These are phyloP conservation scores for Aphrophora alni DNA, from an alignment of 2,888 invertebrate species.

Conservation along the genomic window DNA sequence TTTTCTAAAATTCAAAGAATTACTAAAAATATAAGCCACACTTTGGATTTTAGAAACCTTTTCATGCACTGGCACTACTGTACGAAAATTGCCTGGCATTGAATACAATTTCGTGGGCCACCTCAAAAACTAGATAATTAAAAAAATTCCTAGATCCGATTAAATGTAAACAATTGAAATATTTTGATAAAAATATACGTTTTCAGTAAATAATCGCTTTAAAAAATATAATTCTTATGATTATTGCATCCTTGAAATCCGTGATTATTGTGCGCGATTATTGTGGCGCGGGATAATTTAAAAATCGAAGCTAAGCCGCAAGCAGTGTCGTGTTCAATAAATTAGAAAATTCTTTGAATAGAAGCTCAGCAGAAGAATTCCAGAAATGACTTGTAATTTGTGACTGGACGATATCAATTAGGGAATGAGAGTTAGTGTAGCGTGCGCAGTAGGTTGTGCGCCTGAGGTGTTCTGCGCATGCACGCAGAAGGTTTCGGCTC, in stretches of 20 bases:
- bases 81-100: too few species aligned
- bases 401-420: slow-evolving; percentile 26
- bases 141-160: too few species aligned
- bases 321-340: slow-evolving; percentile 34
- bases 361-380: slow-evolving; percentile 22
- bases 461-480: slow-evolving; percentile 28
- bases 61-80: too few species aligned
- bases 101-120: too few species aligned
- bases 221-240: too few species aligned
- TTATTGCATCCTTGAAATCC: neutral
- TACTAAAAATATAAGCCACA: too few species aligned
- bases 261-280: neutral
- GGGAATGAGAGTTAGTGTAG: neutral
- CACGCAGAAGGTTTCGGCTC: neutral
- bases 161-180: too few species aligned
- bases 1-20: too few species aligned
- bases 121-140: too few species aligned
- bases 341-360: slow-evolving; percentile 35
- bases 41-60: too few species aligned
- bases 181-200: too few species aligned
- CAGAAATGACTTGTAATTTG: slow-evolving; percentile 28
- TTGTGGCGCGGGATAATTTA: neutral
- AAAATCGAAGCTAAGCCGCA: slow-evolving; percentile 15
- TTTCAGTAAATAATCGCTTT: too few species aligned
- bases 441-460: neutral